Evolutionary conservation across 2,888 invertebrate species (phyloP), one percentile per base, ranked within the genome.

Genomic region (Gryllus longicercus): DNA sequence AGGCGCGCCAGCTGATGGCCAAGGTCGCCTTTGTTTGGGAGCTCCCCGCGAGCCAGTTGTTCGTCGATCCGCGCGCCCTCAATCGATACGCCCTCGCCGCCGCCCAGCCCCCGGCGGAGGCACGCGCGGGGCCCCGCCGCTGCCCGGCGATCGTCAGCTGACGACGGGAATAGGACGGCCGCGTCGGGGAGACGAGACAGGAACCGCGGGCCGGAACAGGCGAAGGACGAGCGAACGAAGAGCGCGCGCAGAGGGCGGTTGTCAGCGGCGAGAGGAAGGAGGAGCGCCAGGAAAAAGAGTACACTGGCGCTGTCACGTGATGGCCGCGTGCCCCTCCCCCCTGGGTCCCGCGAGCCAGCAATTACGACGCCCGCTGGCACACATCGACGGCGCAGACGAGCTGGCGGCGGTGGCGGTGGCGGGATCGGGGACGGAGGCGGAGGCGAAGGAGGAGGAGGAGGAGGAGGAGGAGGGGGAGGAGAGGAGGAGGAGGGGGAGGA

Each of bases 11-110:
- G 80, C 80, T 81, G 80, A 81, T 79, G 76, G 76, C 80, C 81
- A 81, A 81, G 81, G 81, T 80, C 80, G 80, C 63, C 80, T 80
- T 81, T 81, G 81, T 81, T 77, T 79, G 78, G 78, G 79, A 51
- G 77, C 25, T 38, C 25, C 25, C 25, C 25, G 25, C 25, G 25
- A 38, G 3, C 3, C 25, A 38, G 25, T 38, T 38, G 25, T 38
- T 38, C 4, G 25, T 79, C 78, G 50, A 18, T 14, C 2, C 16
- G 63, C 18, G 4, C 18, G 14, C 18, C 16, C 14, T 14, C 18
- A 63, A 18, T 63, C 63, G 18, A 63, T 63, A 63, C 4, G 5
- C 5, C 16, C 21, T 78, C 25, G 25, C 25, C 25, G 2, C 2
- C 11, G 0, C 23, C 14, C 38, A 16, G 38, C 63, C n/a, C n/a